phyloP scores from a whole-genome alignment of 1,140 invertebrate species.

The Geopemphigus sp. region DNA sequence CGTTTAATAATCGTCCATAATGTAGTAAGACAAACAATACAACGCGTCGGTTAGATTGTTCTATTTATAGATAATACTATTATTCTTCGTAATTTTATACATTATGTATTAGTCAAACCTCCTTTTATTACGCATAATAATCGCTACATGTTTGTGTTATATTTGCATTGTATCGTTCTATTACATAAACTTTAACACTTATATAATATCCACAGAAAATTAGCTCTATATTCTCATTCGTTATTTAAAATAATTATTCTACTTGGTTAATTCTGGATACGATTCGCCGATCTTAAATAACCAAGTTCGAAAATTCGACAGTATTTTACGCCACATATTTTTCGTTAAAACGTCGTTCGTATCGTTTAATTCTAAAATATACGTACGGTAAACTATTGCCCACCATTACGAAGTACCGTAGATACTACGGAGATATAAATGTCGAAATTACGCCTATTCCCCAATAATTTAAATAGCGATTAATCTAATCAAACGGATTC shows the following conservation, averaged over 20 bases:
- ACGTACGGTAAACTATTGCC: too few relatives aligned
- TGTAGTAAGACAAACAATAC: neutral
- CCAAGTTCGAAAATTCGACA: too few relatives aligned
- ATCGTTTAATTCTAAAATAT: too few relatives aligned
- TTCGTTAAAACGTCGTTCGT: too few relatives aligned
- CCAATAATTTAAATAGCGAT: too few relatives aligned
- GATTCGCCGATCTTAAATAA: too few relatives aligned
- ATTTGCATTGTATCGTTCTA: neutral
- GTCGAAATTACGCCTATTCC: too few relatives aligned
- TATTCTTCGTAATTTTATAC: neutral
- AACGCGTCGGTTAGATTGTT: neutral
- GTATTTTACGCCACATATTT: too few relatives aligned
- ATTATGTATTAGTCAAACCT: neutral
- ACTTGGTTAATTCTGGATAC: neutral
- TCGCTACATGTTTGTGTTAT: neutral
- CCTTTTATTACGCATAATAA: neutral
- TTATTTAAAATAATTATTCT: neutral
- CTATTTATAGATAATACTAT: neutral
- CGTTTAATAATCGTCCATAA: neutral
- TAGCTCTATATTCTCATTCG: neutral
- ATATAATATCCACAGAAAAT: neutral
- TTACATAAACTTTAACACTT: neutral
- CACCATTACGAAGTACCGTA: too few relatives aligned
- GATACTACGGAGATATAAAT: too few relatives aligned
- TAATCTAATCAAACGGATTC: too few relatives aligned